These are phyloP conservation scores for Odobenus rosmarus DNA, from an alignment of 2,113 vertebrate species.

Conservation along the genomic window DNA sequence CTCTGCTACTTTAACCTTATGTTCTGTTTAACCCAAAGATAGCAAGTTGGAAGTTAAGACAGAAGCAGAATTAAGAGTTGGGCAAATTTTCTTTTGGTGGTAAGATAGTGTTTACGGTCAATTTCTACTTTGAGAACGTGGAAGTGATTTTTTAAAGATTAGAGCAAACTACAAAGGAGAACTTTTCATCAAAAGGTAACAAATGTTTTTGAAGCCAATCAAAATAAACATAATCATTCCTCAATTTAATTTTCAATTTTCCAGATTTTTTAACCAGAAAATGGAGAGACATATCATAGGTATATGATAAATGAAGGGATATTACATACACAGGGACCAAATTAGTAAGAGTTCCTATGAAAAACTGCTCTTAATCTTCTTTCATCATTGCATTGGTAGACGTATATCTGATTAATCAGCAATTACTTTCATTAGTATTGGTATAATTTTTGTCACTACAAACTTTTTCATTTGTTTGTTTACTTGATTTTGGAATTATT, in stretches of 20 bases:
- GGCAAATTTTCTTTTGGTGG: slow-evolving; percentile 4
- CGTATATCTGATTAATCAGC: background rate
- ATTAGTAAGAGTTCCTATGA: background rate
- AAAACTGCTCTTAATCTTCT: slow-evolving; percentile 16
- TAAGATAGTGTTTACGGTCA: background rate
- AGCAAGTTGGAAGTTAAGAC: background rate
- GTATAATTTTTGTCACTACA: slow-evolving; percentile 13
- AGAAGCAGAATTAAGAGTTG: slow-evolving; percentile 49
- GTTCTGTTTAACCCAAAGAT: slow-evolving; percentile 72
- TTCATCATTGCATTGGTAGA: background rate
- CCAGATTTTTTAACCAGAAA: slow-evolving; percentile 45
- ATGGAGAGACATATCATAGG: background rate
- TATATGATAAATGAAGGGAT: background rate
- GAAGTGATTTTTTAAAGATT: slow-evolving; percentile 9
- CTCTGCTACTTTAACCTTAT: slow-evolving; percentile 79
- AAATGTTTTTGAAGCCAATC: slow-evolving; percentile 8
- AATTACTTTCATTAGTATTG: slow-evolving; percentile 25
- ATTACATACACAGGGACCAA: background rate
- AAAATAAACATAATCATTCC: background rate
- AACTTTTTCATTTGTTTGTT: background rate
- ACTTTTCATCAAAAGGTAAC: background rate
- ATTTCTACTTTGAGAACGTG: background rate
- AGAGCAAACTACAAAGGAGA: background rate
- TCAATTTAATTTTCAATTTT: slow-evolving; percentile 51
- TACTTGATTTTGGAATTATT: background rate